Base-by-base conservation (phyloP, 2,888 invertebrate genomes). In the Napeogenes sylphis region DNA sequence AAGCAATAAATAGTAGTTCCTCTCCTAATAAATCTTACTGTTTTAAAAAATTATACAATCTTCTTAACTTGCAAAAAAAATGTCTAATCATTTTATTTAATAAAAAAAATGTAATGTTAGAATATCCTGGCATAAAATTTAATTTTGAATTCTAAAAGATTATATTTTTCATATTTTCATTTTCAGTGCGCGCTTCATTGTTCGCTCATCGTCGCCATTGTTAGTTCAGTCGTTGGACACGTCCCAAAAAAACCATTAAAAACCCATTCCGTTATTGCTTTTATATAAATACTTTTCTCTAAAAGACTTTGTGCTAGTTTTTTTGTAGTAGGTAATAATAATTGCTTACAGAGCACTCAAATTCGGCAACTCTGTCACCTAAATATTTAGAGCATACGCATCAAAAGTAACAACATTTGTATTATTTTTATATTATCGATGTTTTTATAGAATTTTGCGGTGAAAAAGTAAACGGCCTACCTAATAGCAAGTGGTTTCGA, bases 231-330 rank as follows among this genome's bases (percentile, higher is more conserved):
- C 61, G 56, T 58, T 61, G 64, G 64, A 64, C 61, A 55, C 55
- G 64, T 61, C 42, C 58, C 64, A 58, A 64, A 64, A 61, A 59
- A 61, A 61, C 38, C 61, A 61, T 61, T 58, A 58, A 58, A 30
- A 51, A 64, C 45, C 32, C 56, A 46, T 58, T 55, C 51, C 47
- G 53, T 57, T 58, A 59, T 60, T 45, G 59, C 54, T 30, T 59
- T 53, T 32, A 59, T 59, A 59, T 30, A 35, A 38, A 56, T 60
- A 56, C 21, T 56, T 32, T 30, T 14, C 14, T 58, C n/a, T 42
- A 21, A 56, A 51, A 38, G 38, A 46, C 21, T 58, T 12, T 38
- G 8, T 10, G 10, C 10, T 42, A 42, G 42, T 10, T 51, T 51
- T 51, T 30, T 21, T 47, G 12, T 47, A 46, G 14, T n/a, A 14